phyloP scores from a whole-genome alignment of 2,797 vertebrate genomes.

The Spinibarbus caldwelli region DNA sequence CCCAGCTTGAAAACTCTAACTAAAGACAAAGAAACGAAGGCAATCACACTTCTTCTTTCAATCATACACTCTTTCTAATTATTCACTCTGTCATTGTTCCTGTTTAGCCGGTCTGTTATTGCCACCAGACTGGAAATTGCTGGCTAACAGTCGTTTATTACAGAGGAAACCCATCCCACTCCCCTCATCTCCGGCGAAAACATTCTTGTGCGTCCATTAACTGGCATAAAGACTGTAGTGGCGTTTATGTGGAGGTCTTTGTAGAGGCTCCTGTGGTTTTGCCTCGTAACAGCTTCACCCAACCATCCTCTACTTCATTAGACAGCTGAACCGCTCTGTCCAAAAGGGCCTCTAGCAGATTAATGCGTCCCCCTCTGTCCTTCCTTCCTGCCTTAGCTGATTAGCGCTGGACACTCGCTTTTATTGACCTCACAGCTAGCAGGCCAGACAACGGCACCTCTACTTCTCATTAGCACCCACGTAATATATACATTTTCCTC shows the following conservation, averaged over 20 bases:
- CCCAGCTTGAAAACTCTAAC: conserved; percentile 21
- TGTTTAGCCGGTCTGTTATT: conserved; percentile 18
- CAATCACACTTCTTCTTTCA: conserved; percentile 30
- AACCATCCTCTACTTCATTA: conserved; percentile 59
- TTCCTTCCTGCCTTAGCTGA: conserved; percentile 54
- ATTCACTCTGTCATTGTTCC: conserved; percentile 24
- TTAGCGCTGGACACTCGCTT: conserved; percentile 49
- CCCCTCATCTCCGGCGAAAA: conserved; percentile 18
- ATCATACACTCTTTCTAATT: conserved; percentile 34
- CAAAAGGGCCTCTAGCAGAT: conserved; percentile 20
- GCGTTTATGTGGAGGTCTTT: conserved; percentile 18
- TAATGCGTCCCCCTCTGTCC: conserved; percentile 3
- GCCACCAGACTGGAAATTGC: conserved; percentile 35
- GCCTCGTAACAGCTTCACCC: conserved; percentile 47
- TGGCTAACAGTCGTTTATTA: conserved; percentile 41
- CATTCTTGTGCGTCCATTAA: conserved; percentile 23
- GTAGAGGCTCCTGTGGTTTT: conserved; percentile 33
- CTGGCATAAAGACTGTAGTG: background rate
- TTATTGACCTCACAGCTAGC: conserved; percentile 47
- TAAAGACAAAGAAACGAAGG: conserved; percentile 3
- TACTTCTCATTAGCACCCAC: conserved; percentile 51
- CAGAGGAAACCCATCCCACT: conserved; percentile 13
- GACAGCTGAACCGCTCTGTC: background rate
- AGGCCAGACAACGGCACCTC: conserved; percentile 12
- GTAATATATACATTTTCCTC: conserved; percentile 47